Conservation (phyloP, 2,113 vertebrate genomes). For the Xenus cinereus region DNA sequence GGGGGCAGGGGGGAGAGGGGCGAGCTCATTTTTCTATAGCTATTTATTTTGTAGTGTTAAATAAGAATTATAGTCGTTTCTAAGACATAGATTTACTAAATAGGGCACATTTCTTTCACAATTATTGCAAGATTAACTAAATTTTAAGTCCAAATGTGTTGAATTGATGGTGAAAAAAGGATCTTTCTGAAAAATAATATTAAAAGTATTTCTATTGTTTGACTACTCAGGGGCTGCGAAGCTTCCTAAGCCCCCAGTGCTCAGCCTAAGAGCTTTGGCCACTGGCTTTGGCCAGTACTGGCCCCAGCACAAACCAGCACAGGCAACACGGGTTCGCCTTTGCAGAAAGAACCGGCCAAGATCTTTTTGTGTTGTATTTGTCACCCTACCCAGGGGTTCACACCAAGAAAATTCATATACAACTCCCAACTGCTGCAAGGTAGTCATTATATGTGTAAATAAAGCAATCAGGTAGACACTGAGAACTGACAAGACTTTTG, state of each 20-base stretch:
- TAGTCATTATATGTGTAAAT: neutral
- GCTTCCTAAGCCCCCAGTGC: fast-evolving
- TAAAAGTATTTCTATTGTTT: neutral
- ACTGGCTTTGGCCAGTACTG: fast-evolving
- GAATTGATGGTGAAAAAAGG: neutral
- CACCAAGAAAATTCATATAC: neutral
- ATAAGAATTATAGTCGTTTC: neutral
- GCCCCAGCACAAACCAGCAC: neutral
- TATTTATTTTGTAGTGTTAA: neutral
- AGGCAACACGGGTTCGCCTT: neutral
- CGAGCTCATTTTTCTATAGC: neutral
- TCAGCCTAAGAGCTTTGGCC: neutral
- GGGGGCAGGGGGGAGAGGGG: fast-evolving
- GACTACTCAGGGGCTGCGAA: neutral
- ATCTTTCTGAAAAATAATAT: neutral
- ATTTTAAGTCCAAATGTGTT: neutral
- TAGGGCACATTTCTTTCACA: neutral
- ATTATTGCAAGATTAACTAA: neutral
- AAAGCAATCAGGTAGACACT: neutral
- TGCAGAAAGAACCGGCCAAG: neutral
- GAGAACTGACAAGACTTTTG: neutral
- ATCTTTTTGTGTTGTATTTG: neutral
- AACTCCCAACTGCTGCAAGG: neutral
- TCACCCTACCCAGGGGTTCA: fast-evolving
- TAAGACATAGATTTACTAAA: neutral